Conservation (phyloP, 2,797 vertebrate genomes). For the Cheirogaleus major region DNA sequence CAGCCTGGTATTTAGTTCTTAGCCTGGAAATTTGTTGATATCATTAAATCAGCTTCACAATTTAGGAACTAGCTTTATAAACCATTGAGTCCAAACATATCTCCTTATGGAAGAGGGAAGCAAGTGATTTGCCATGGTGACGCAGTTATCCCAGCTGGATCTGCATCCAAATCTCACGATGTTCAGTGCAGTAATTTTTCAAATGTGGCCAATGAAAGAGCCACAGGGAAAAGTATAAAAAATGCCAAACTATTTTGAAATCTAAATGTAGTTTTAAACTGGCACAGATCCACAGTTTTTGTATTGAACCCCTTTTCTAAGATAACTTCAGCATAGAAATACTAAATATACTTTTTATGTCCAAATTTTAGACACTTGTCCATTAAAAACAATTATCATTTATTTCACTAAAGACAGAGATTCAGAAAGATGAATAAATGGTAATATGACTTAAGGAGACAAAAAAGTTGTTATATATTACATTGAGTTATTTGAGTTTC, state of each 20-base stretch:
- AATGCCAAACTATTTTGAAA: constrained; percentile 8
- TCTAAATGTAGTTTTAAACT: constrained; percentile 9
- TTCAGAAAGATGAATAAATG: background rate
- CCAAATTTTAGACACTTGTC: background rate
- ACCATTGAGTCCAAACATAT: background rate
- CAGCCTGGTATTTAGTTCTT: background rate
- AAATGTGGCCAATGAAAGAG: background rate
- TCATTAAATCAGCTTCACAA: background rate
- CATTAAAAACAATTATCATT: background rate
- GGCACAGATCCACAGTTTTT: background rate
- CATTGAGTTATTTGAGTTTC: background rate
- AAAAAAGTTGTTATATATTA: background rate
- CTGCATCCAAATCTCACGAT: constrained; percentile 18
- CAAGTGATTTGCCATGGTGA: background rate
- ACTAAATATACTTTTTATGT: background rate
- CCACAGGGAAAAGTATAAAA: background rate
- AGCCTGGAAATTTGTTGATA: background rate
- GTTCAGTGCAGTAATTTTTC: background rate
- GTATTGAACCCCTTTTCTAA: background rate
- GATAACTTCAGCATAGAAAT: background rate
- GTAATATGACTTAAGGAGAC: background rate
- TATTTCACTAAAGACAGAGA: background rate
- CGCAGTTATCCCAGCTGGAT: background rate
- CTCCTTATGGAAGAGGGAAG: background rate
- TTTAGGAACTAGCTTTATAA: background rate